Evolutionary conservation across 2,113 vertebrate species (phyloP), one percentile per base, ranked within the genome.

Genomic region (Diphyllodes magnificus): DNA sequence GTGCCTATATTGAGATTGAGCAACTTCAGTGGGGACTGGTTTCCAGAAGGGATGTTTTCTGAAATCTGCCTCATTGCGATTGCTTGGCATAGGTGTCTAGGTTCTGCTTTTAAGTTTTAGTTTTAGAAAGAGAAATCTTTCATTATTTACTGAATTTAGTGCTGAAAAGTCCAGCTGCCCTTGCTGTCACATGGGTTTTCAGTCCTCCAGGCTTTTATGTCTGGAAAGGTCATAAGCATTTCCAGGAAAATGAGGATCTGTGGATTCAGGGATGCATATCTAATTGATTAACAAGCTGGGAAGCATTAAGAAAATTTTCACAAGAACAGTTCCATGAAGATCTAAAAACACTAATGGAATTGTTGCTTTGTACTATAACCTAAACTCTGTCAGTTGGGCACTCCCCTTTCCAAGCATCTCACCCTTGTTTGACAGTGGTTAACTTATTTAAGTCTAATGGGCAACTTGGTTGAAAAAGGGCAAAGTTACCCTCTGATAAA

Each of bases 271-370:
- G 57, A 45, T 77, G 59, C 75, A 19, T 79, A 20, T 25, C 24
- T 90, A 69, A 86, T 86, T 84, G 51, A 68, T 88, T 86, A 80
- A 77, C 35, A 77, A 88, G 12, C 37, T 77, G 54, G 28, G 49
- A 69, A 64, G 23, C n/a, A 45, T 76, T 76, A 90, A 57, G 49
- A 85, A 85, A 80, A 80, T 70, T 40, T 19, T 37, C 40, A 30
- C 20, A 92, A 82, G 20, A 71, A 49, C 35, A 85, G 27, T 76
- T 82, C 8, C 5, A 33, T 82, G 45, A 76, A 76, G n/a, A 44
- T 84, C 13, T 85, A n/a, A 39, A 80, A 57, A n/a, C 47, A 68
- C 9, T 42, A 59, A 45, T 33, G 49, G 54, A 63, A 12, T 27
- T 61, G 18, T 60, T 72, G 15, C 49, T 76, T 75, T 82, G 15